Conservation (phyloP, 2,888 invertebrate genomes). For the Morpho helenor region DNA sequence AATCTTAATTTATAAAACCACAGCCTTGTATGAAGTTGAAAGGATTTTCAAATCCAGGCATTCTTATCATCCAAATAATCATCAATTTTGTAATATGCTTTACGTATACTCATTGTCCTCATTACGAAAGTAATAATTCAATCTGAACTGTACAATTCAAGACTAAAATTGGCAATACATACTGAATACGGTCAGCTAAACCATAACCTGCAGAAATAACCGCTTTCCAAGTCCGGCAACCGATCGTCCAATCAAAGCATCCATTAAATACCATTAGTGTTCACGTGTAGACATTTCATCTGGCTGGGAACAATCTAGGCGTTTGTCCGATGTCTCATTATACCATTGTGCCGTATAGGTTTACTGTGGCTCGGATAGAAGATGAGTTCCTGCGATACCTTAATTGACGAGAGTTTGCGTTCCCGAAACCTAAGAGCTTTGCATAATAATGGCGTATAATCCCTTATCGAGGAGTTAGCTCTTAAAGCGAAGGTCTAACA, state of each 20-base stretch:
- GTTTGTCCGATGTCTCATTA: constrained; percentile 57
- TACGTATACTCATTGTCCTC: too few relatives aligned
- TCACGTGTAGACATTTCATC: constrained; percentile 23
- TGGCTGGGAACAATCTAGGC: constrained; percentile 32
- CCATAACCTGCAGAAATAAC: constrained; percentile 14
- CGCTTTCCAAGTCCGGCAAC: constrained; percentile 13
- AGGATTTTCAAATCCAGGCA: too few relatives aligned
- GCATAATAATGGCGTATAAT: constrained; percentile 76
- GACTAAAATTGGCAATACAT: constrained; percentile 6
- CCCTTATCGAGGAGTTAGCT: constrained; percentile 55
- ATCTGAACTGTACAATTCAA: constrained; percentile 4
- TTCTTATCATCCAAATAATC: too few relatives aligned
- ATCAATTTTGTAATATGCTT: too few relatives aligned
- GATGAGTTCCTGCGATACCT: constrained; percentile 71
- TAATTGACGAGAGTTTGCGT: constrained; percentile 74
- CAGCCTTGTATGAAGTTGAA: too few relatives aligned
- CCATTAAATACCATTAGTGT: constrained; percentile 25
- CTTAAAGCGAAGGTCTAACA: constrained; percentile 48
- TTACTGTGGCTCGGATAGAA: constrained; percentile 47
- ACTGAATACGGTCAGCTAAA: constrained; percentile 14
- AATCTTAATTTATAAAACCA: too few relatives aligned
- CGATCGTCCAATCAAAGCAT: constrained; percentile 21
- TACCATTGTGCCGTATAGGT: constrained; percentile 68
- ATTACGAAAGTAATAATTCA: not conserved
- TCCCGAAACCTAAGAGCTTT: constrained; percentile 73